phyloP scores from a whole-genome alignment of 2,797 vertebrate species.

The Sciurus vulgaris region DNA sequence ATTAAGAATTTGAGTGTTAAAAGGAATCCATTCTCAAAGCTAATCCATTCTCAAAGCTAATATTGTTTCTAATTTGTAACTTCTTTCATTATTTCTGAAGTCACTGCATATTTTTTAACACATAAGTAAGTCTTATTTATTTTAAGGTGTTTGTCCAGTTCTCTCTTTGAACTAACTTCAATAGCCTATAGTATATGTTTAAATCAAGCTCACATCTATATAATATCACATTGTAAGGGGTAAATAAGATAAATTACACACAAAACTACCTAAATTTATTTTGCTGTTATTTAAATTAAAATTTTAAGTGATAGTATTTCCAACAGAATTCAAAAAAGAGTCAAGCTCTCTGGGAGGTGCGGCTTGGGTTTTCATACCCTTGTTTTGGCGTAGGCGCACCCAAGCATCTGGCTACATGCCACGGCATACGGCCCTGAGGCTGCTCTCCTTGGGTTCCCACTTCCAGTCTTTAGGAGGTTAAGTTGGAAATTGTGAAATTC shows the following conservation, averaged over 20 bases:
- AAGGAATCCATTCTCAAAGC: background rate
- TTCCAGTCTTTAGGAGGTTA: background rate
- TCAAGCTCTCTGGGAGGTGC: background rate
- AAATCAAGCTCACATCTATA: background rate
- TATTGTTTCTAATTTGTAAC: background rate
- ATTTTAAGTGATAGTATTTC: background rate
- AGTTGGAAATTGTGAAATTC: background rate
- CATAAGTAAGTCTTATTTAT: background rate
- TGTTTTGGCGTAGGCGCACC: background rate
- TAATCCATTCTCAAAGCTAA: background rate
- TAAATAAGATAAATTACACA: constrained; percentile 27
- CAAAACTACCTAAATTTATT: background rate
- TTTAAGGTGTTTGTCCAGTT: background rate
- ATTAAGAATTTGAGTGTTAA: background rate
- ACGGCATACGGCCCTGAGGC: background rate
- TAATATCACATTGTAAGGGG: background rate
- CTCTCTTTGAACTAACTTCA: background rate
- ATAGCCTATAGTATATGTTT: background rate
- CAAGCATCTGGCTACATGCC: background rate
- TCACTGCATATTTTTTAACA: background rate
- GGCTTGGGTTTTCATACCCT: background rate
- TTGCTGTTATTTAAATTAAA: background rate
- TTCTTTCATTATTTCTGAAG: background rate
- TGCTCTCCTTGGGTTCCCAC: background rate
- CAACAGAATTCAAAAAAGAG: background rate